Evolutionary conservation across 2,797 vertebrate species (phyloP), one percentile per base, ranked within the genome.

Genomic region (Cuniculus paca): DNA sequence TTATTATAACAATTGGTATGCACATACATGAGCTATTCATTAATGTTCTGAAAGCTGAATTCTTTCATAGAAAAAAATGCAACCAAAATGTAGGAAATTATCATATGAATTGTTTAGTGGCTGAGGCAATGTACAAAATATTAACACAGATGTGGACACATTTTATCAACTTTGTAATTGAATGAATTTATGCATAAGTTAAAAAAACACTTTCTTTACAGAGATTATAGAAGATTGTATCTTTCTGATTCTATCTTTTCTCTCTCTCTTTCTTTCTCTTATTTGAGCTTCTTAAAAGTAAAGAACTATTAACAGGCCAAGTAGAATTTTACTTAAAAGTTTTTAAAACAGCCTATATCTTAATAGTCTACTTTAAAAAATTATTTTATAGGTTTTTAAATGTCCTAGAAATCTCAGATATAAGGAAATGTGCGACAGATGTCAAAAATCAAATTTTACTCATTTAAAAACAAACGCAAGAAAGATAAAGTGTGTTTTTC

Each of bases 1-100:
- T 83, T 79, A 50, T 52, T 88, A 36, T 61, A 61, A 48, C 39
- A n/a, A 26, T 87, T 58, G 6, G 78, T 96, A 60, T 26, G 78
- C 52, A 56, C 6, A 20, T n/a, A 36, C 4, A 75, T n/a, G 5
- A 85, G 24, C 5, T 85, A 45, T 63, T 96, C 26, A 74, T 63
- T 72, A 83, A 61, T 45, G 3, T 12, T 3, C 17, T 48, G 7
- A 14, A 88, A 82, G 11, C 8, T 88, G 24, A 79, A 28, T 60
- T 92, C 96, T 92, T 86, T 78, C 79, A 72, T 61, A 79, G 17
- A 78, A 70, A 58, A 80, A 92, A 50, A 54, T 81, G 13, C 13
- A 45, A 6, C 74, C 34, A 48, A 89, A 78, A 78, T 65, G 36
- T 45, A 28, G 36, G 60, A 88, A 7, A 88, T 1, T 3, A 52